Base-by-base conservation (phyloP, 2,888 invertebrate species). In the Allacma fusca region DNA sequence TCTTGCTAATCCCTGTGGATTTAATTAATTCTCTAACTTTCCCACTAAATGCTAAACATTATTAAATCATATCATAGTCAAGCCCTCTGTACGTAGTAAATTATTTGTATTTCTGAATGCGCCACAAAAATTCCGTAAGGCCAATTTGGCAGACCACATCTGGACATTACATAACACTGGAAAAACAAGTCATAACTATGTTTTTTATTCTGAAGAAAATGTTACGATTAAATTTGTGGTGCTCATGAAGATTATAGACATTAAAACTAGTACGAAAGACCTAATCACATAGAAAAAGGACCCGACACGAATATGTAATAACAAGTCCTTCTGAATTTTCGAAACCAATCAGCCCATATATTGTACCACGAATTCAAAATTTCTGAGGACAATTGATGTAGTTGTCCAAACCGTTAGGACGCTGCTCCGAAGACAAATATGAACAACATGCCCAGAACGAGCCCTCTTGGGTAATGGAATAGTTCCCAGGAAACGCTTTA, bases 181-280 rank as follows among this genome's bases (percentile, higher is more conserved):
- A n/a, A n/a, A n/a, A n/a, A n/a, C n/a, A n/a, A n/a, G n/a, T n/a
- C n/a, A n/a, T n/a, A n/a, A n/a, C n/a, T n/a, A n/a, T n/a, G 13
- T 9, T 40, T 13, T 40, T 40, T 40, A 40, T 9, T 40, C 7
- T 9, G 40, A 13, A 40, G 12, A 9, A 28, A 7, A 67, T 4
- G 67, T 28, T 1, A 67, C 21, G 21, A 68, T 40, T 19, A 68
- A 40, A 68, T 68, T 68, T 40, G 68, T 4, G 2, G 68, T 34
- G n/a, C n/a, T n/a, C 1, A n/a, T 1, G 5, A 68, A 40, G 5
- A 68, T 40, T 21, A 68, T 34, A 19, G 40, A 5, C 40, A 68
- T 19, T 5, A 68, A 19, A 21, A 40, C 40, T 1, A 68, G 43
- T 1, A 29, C 7, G 9, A 68, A 23, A 13, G 34, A 29, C 13